A percentile compares a stretch with the other conserved stretches of the same genome.
phyloP scores from a whole-genome alignment of 2,113 vertebrate species.

The Camelus dromedarius region DNA sequence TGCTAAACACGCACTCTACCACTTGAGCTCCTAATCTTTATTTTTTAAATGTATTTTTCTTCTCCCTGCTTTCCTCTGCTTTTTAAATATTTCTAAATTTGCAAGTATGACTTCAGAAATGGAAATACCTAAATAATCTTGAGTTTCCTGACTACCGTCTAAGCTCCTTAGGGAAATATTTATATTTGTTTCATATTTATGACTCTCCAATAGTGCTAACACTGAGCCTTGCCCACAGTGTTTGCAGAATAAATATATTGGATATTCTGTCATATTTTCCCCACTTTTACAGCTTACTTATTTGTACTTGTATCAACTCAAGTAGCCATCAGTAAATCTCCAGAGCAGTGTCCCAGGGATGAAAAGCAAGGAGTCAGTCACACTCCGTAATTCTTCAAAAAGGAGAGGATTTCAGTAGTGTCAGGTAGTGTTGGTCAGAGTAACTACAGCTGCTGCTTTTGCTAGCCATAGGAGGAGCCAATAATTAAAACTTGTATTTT shows the following conservation, averaged over 20 bases:
- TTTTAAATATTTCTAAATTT: slow-evolving; percentile 2
- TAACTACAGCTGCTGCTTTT: not conserved
- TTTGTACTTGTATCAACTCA: not conserved
- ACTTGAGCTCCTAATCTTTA: no score
- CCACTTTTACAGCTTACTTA: not conserved
- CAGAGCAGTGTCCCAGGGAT: not conserved
- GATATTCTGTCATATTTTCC: not conserved
- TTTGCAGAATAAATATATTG: not conserved
- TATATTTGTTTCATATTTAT: not conserved
- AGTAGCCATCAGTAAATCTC: not conserved
- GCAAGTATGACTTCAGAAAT: not conserved
- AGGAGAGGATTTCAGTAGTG: not conserved
- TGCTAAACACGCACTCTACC: no score
- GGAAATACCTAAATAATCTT: slow-evolving; percentile 9
- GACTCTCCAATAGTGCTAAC: not conserved
- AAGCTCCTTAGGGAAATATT: slow-evolving; percentile 2
- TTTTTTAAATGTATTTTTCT: slow-evolving; percentile 13
- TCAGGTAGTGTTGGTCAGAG: not conserved
- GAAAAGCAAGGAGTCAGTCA: not conserved
- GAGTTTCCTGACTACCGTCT: not conserved
- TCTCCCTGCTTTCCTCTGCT: not conserved
- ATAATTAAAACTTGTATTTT: not conserved
- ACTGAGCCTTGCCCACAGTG: not conserved
- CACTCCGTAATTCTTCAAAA: not conserved
- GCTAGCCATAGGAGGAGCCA: not conserved